These are phyloP conservation scores for Meloidogyne exigua DNA, from an alignment of 1,140 invertebrate genomes.

Conservation along the genomic window DNA sequence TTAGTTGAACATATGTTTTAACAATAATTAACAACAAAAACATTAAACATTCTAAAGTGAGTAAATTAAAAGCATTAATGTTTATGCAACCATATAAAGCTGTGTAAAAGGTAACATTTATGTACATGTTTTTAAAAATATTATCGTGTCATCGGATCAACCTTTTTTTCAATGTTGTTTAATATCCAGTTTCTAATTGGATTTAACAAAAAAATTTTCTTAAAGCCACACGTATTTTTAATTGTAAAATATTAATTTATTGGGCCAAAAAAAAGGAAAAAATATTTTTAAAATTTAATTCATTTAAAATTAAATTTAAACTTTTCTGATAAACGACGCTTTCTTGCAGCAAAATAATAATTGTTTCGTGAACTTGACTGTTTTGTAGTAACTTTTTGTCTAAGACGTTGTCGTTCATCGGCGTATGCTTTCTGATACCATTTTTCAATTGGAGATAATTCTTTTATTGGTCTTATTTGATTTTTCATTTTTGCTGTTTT, in stretches of 20 bases:
- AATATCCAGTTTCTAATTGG: not conserved
- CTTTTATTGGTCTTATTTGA: not conserved
- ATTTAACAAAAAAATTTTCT: not conserved
- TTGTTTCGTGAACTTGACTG: not conserved
- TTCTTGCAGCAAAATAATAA: not conserved
- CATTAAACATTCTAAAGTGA: too few species aligned
- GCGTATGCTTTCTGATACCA: not conserved
- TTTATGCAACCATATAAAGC: not conserved
- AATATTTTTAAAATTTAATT: not conserved
- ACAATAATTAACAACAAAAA: too few species aligned
- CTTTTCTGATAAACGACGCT: not conserved
- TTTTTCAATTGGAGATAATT: not conserved
- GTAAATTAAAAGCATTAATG: not conserved
- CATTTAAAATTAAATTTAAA: not conserved
- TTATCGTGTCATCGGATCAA: constrained; percentile 4
- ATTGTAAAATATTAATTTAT: not conserved
- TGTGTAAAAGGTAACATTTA: not conserved
- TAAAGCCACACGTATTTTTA: not conserved
- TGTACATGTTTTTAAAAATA: not conserved
- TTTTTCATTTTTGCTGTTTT: not conserved
- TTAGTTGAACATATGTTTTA: too few species aligned
- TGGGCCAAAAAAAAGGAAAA: not conserved
- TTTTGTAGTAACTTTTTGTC: not conserved
- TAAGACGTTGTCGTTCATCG: not conserved
- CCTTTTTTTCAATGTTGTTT: not conserved